Evolutionary conservation across 1,140 invertebrate genomes (phyloP).

Genomic region (Pseudomyrmex pallidus): DNA sequence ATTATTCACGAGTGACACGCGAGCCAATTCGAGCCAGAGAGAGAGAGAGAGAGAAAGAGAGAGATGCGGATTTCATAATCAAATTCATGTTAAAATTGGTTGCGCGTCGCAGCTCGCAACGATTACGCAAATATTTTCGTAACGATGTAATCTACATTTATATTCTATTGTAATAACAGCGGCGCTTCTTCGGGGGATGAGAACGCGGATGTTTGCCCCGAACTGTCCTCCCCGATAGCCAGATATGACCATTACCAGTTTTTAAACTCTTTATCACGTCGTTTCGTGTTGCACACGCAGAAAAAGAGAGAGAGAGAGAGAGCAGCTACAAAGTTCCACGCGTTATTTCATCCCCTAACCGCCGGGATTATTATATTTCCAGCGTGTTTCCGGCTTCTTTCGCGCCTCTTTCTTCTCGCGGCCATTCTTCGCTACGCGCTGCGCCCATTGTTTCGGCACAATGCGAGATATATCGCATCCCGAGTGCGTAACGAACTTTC

Average conservation of each 20-base stretch:
- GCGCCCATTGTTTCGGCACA: constrained; percentile 45
- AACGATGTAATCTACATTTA: constrained; percentile 46
- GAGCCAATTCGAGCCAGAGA: not conserved
- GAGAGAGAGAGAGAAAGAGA: not conserved
- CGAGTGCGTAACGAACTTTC: constrained; percentile 47
- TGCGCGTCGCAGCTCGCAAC: not conserved
- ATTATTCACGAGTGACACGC: constrained; percentile 24
- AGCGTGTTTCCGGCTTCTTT: constrained; percentile 30
- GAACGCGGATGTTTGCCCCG: constrained; percentile 9
- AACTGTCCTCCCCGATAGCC: constrained; percentile 10
- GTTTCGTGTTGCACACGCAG: constrained; percentile 5
- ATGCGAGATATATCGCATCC: constrained; percentile 46
- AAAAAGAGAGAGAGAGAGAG: not conserved
- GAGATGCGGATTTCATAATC: not conserved
- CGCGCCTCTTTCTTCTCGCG: constrained; percentile 8
- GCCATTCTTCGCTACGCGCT: constrained; percentile 26
- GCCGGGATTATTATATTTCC: constrained; percentile 51
- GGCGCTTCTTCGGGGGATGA: not conserved
- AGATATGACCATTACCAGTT: constrained; percentile 7
- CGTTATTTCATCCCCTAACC: constrained; percentile 17
- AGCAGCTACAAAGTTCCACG: constrained; percentile 36
- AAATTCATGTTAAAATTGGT: constrained; percentile 48
- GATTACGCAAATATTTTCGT: constrained; percentile 38
- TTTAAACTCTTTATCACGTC: constrained; percentile 32
- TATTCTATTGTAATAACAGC: constrained; percentile 38